phyloP scores from a whole-genome alignment of 2,888 invertebrate species.

The Pachydiplax longipennis region DNA sequence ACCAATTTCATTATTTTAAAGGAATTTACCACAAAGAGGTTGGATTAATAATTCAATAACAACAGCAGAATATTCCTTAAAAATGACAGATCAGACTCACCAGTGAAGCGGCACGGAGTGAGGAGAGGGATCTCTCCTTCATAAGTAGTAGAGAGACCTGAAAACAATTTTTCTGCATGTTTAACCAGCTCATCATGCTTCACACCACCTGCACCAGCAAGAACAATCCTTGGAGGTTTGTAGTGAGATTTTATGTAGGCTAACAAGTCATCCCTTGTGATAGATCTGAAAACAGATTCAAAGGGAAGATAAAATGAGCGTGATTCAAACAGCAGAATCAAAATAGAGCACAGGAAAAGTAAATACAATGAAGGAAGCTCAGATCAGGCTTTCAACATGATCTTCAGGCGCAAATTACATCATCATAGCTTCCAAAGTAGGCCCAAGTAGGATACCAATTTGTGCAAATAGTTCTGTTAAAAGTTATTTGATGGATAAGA shows the following conservation, averaged over 20 bases:
- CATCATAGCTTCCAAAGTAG: no score
- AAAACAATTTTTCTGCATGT: constrained; percentile 83
- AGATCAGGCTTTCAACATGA: no score
- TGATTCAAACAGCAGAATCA: not conserved
- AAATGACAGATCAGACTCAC: constrained; percentile 56
- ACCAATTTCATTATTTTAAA: no score
- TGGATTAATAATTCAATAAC: no score
- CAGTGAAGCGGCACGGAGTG: constrained; percentile 86
- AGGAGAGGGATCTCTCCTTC: constrained; percentile 72
- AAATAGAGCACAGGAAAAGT: not conserved
- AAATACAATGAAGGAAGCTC: not conserved
- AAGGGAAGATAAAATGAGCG: not conserved
- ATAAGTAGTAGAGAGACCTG: constrained; percentile 67
- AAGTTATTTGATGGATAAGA: no score
- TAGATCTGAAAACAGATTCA: constrained; percentile 57
- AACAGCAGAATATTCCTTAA: no score
- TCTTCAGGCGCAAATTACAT: no score
- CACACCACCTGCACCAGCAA: constrained; percentile 95
- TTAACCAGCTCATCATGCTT: constrained; percentile 86
- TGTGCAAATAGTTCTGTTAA: no score
- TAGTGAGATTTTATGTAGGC: constrained; percentile 91
- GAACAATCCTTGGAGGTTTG: constrained; percentile 90
- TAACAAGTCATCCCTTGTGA: constrained; percentile 80
- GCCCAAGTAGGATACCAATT: no score
- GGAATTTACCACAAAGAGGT: no score